Evolutionary conservation across 2,113 vertebrate genomes (phyloP).

Genomic region (Loxodonta africana): DNA sequence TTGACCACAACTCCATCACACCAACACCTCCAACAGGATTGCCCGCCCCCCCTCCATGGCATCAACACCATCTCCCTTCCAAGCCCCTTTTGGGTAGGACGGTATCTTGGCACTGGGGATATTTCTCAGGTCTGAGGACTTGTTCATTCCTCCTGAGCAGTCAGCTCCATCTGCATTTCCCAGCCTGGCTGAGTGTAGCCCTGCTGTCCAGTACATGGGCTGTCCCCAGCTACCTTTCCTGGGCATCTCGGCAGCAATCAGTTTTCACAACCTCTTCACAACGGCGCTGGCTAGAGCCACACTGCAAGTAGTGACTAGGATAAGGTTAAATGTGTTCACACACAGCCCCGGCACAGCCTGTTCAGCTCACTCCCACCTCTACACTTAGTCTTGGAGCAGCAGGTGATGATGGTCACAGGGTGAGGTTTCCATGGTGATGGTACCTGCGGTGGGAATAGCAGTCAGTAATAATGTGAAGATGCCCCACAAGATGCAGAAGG

Average conservation of each 20-base stretch:
- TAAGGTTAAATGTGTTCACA: background rate
- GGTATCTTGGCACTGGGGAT: background rate
- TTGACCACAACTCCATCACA: fast-evolving
- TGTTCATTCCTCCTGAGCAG: background rate
- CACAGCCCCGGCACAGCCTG: background rate
- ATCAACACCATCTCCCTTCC: fast-evolving
- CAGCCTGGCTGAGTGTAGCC: background rate
- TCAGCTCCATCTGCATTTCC: background rate
- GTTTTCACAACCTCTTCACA: background rate
- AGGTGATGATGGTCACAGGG: fast-evolving
- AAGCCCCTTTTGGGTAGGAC: background rate
- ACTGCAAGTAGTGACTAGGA: background rate
- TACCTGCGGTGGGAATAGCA: background rate
- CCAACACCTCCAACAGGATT: no score
- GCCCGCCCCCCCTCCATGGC: background rate
- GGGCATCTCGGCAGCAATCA: background rate
- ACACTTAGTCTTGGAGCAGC: background rate
- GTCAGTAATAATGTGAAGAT: background rate
- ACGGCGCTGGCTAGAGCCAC: background rate
- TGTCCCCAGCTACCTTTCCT: background rate
- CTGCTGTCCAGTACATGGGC: background rate
- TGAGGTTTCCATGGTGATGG: background rate
- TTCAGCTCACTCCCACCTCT: background rate
- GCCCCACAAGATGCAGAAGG: background rate
- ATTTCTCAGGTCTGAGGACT: background rate